These are phyloP conservation scores for Nyctalus aviator DNA, from an alignment of 2,797 vertebrate genomes.

Conservation along the genomic window DNA sequence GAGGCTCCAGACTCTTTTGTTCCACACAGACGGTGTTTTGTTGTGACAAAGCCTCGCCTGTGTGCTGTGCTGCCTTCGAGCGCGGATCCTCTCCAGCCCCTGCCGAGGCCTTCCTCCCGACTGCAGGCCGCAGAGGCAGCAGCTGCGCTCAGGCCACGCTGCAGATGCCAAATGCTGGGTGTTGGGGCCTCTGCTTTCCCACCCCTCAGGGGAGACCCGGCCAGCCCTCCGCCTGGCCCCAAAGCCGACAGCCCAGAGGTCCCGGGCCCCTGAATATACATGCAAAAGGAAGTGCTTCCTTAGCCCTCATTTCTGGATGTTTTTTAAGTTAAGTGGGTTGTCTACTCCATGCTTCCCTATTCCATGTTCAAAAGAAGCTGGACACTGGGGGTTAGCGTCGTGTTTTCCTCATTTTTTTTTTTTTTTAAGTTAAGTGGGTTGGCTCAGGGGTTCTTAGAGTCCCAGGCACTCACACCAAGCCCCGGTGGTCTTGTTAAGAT, in stretches of 20 bases:
- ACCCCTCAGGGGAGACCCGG: not conserved
- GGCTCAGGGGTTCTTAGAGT: not conserved
- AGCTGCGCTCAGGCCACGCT: not conserved
- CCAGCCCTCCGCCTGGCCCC: too few species aligned
- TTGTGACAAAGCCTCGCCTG: not conserved
- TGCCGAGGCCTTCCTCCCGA: accelerated
- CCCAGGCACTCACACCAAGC: accelerated
- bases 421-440: not conserved
- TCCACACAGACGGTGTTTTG: not conserved
- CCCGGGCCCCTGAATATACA: accelerated
- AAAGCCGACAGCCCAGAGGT: not conserved
- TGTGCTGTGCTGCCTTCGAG: not conserved
- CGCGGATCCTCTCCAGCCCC: not conserved
- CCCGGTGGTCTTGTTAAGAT: not conserved
- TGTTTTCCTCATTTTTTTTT: too few species aligned
- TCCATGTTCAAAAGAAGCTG: too few species aligned
- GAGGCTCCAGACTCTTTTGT: not conserved
- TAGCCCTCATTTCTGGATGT: not conserved
- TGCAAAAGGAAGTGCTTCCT: not conserved
- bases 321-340: not conserved
- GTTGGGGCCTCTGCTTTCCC: not conserved
- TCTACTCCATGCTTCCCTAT: too few species aligned
- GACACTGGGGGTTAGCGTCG: too few species aligned
- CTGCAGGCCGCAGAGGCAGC: not conserved
- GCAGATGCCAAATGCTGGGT: accelerated